Conservation (phyloP, 2,113 vertebrate species). For the Loxodonta africana region DNA sequence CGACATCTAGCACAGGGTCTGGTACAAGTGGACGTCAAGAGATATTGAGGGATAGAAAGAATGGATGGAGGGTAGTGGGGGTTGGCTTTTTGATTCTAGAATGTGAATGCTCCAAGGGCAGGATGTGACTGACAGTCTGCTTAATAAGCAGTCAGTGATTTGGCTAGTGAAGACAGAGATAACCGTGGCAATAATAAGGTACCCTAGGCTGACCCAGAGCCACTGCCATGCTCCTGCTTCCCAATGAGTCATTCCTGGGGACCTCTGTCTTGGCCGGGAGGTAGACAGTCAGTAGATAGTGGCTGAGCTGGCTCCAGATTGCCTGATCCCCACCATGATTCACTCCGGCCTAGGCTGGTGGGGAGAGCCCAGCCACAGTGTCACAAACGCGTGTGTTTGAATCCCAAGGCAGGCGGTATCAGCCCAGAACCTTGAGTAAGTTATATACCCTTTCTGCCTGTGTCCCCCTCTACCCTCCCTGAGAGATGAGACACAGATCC, state of each 20-base stretch:
- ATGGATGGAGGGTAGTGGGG: background rate
- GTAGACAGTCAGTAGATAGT: background rate
- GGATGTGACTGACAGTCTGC: background rate
- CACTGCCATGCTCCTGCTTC: background rate
- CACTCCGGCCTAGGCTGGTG: background rate
- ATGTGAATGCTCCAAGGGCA: background rate
- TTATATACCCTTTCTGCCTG: background rate
- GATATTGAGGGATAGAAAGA: background rate
- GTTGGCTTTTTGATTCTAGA: constrained; percentile 25
- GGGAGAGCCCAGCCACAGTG: background rate
- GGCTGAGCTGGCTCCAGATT: constrained; percentile 8
- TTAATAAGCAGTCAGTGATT: constrained; percentile 19
- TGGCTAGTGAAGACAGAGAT: constrained; percentile 53
- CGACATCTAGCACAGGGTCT: background rate
- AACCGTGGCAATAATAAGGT: constrained; percentile 63
- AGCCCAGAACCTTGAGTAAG: background rate
- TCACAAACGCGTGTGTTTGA: background rate
- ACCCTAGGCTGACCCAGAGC: background rate
- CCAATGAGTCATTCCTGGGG: constrained; percentile 55
- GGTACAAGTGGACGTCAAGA: background rate
- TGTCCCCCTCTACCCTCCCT: background rate
- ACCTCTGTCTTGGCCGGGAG: constrained; percentile 1
- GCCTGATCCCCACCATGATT: constrained; percentile 30
- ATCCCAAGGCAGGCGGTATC: background rate
- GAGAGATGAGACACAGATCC: background rate